Evolutionary conservation across 2,797 vertebrate genomes (phyloP).

Genomic region (Scarus forsteni): DNA sequence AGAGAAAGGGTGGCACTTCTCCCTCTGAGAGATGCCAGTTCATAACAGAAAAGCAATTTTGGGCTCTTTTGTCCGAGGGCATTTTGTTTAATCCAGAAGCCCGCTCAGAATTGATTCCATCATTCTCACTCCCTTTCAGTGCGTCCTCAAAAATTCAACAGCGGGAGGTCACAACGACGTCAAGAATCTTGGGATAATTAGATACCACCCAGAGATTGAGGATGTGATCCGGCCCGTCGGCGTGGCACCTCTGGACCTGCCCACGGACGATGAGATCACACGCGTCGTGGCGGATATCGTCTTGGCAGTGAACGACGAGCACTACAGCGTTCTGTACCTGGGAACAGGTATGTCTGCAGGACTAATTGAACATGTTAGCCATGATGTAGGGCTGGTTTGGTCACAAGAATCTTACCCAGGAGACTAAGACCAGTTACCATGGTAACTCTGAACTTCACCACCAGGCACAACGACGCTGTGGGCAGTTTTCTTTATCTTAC

Average conservation of each 20-base stretch:
- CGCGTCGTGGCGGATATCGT: constrained; percentile 83
- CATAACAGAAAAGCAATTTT: constrained; percentile 39
- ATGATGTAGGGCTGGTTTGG: no score
- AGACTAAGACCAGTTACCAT: neutral
- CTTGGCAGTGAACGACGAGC: constrained; percentile 83
- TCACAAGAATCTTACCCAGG: neutral
- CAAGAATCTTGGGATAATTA: constrained; percentile 82
- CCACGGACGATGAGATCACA: constrained; percentile 85
- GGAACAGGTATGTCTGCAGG: constrained; percentile 81
- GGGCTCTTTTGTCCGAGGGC: constrained; percentile 30
- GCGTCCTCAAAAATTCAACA: constrained; percentile 74
- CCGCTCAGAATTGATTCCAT: constrained; percentile 2
- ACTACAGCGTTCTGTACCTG: constrained; percentile 87
- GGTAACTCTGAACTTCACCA: no score
- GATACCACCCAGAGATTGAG: constrained; percentile 87
- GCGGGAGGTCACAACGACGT: constrained; percentile 65
- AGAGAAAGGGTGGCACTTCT: constrained; percentile 15
- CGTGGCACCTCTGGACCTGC: constrained; percentile 82
- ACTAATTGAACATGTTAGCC: neutral
- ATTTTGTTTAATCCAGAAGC: constrained; percentile 21
- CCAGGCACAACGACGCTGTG: no score
- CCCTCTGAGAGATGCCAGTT: constrained; percentile 21
- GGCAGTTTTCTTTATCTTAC: no score
- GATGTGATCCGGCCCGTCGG: constrained; percentile 83
- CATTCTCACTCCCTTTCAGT: constrained; percentile 63